phyloP scores from a whole-genome alignment of 2,888 invertebrate species.

The Dicyrtoma fusca region DNA sequence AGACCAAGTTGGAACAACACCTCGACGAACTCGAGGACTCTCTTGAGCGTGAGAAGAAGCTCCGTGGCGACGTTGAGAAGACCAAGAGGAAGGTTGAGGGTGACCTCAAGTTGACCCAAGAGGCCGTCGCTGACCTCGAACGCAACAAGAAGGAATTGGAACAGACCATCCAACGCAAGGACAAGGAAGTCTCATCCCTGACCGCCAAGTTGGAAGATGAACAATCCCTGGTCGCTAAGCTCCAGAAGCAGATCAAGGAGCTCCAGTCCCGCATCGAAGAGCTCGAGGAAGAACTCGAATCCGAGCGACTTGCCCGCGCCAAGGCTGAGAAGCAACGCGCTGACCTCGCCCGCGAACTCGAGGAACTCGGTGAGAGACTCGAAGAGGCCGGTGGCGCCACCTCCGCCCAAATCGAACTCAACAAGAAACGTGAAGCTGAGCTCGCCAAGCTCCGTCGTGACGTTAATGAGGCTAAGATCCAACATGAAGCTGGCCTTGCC shows the following conservation, averaged over 20 bases:
- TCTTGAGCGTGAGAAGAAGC: constrained; percentile 98
- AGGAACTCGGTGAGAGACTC: constrained; percentile 93
- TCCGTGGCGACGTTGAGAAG: constrained; percentile 74
- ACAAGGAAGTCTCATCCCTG: constrained; percentile 64
- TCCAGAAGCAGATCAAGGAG: constrained; percentile 48
- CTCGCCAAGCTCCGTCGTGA: constrained; percentile 97
- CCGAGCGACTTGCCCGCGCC: constrained; percentile 84
- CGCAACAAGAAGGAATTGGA: constrained; percentile 63
- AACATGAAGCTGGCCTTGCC: constrained; percentile 95
- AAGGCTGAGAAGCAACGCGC: constrained; percentile 96
- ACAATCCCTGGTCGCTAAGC: constrained; percentile 43
- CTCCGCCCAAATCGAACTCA: constrained; percentile 91
- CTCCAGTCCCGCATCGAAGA: constrained; percentile 86
- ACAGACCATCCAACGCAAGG: constrained; percentile 64
- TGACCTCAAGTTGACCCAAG: constrained; percentile 63
- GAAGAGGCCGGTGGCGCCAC: constrained; percentile 99
- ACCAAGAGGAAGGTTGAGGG: constrained; percentile 65
- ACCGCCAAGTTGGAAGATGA: constrained; percentile 59
- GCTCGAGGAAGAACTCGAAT: constrained; percentile 98
- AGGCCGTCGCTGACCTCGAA: constrained; percentile 60
- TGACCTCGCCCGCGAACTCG: constrained; percentile 94
- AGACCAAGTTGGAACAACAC: constrained; percentile 97
- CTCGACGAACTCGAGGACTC: constrained; percentile 98
- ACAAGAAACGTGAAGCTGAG: constrained; percentile 99
- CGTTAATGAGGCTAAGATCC: constrained; percentile 98